phyloP scores from a whole-genome alignment of 2,797 vertebrate species.

The Anniella stebbinsi region DNA sequence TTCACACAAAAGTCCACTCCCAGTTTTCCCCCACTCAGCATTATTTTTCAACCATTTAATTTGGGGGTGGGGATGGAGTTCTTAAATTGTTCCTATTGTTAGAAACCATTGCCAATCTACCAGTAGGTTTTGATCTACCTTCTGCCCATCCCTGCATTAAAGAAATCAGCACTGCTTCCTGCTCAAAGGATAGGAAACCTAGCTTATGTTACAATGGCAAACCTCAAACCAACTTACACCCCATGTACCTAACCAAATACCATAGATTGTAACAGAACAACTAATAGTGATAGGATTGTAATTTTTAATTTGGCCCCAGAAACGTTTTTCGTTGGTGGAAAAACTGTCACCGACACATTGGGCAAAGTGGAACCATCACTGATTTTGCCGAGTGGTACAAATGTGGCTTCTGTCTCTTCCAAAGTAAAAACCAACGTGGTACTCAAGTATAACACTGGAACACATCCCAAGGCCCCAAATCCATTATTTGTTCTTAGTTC shows the following conservation, averaged over 20 bases:
- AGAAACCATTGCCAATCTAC: not conserved
- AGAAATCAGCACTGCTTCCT: not conserved
- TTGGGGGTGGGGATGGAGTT: not conserved
- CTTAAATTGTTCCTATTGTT: not conserved
- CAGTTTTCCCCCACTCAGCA: not conserved
- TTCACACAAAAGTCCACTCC: not conserved
- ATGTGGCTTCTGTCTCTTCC: not conserved
- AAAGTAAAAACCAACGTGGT: constrained; percentile 17
- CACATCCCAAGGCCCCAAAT: constrained; percentile 19
- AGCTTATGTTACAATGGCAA: not conserved
- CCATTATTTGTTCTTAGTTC: constrained; percentile 12
- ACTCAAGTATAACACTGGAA: not conserved
- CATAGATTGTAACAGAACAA: not conserved
- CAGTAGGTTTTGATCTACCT: not conserved
- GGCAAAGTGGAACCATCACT: not conserved
- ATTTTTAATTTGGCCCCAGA: not conserved
- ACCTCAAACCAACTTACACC: not conserved
- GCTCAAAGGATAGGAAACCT: not conserved
- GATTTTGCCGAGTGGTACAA: constrained; percentile 1
- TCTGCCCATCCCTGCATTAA: not conserved
- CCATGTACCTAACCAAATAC: not conserved
- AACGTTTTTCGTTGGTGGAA: constrained; percentile 18
- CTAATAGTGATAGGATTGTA: not conserved
- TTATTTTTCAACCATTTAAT: not conserved
- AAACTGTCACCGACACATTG: not conserved